A percentile compares a stretch with the other conserved stretches of the same genome.
Evolutionary conservation across 2,113 vertebrate genomes (phyloP).

Genomic region (Dipodomys ordii): DNA sequence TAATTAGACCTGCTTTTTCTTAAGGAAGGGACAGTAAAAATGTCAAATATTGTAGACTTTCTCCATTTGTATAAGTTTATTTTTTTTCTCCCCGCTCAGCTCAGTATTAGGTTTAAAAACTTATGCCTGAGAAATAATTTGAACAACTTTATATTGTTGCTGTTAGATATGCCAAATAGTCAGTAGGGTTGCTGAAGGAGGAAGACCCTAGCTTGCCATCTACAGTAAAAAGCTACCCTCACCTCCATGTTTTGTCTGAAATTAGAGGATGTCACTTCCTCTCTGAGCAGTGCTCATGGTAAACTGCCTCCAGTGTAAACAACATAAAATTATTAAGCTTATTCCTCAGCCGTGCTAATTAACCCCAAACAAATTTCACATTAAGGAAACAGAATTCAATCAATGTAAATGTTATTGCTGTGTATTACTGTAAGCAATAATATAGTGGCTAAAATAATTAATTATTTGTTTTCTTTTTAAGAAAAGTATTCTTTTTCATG

Average conservation of each 20-base stretch:
- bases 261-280: constrained; percentile 82
- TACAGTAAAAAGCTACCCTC: constrained; percentile 64
- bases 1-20: constrained; percentile 94
- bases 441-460: constrained; percentile 80
- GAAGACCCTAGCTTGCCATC: constrained; percentile 57
- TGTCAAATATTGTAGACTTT: constrained; percentile 80
- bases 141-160: constrained; percentile 84
- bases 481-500: constrained; percentile 64
- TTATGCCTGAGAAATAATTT: constrained; percentile 84
- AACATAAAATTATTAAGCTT: constrained; percentile 86
- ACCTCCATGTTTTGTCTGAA: constrained; percentile 81
- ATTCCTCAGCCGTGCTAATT: constrained; percentile 84
- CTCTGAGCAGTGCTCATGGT: constrained; percentile 75
- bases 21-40: constrained; percentile 87
- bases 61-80: constrained; percentile 82
- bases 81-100: constrained; percentile 69
- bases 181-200: constrained; percentile 58
- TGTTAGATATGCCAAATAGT: constrained; percentile 66
- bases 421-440: constrained; percentile 77
- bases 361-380: constrained; percentile 82
- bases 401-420: constrained; percentile 74
- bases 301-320: constrained; percentile 86
- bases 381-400: constrained; percentile 84
- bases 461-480: constrained; percentile 66
- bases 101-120: constrained; percentile 82